Percentiles rank a stretch among this genome's conserved stretches.
Conservation (phyloP, 2,797 vertebrate genomes). For the Tachyglossus aculeatus region DNA sequence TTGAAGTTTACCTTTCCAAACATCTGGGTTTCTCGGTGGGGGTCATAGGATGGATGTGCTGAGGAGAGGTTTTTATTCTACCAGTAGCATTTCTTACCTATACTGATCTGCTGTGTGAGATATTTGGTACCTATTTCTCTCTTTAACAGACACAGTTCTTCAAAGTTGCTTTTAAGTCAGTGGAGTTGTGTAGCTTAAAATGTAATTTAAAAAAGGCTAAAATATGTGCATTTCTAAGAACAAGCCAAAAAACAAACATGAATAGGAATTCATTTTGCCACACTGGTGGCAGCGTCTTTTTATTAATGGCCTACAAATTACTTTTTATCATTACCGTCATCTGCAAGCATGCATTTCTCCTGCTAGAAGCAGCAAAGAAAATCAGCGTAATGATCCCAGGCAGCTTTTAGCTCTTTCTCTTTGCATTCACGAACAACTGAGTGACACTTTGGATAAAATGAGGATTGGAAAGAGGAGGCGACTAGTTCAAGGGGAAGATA, state of each 20-base stretch:
- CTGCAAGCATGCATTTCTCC: neutral
- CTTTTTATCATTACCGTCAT: neutral
- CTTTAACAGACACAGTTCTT: neutral
- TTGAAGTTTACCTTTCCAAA: too few relatives aligned
- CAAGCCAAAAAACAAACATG: neutral
- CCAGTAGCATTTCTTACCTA: too few relatives aligned
- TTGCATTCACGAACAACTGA: neutral
- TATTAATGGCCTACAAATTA: too few relatives aligned
- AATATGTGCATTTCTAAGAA: neutral
- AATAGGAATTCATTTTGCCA: rapidly evolving
- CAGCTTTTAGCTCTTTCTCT: neutral
- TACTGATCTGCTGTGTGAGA: too few relatives aligned
- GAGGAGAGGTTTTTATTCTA: too few relatives aligned
- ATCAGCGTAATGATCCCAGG: rapidly evolving
- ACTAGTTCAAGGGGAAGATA: neutral
- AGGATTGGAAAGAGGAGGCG: neutral
- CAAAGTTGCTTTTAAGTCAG: too few relatives aligned
- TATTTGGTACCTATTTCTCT: neutral
- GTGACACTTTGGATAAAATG: neutral
- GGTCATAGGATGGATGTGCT: too few relatives aligned
- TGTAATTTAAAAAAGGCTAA: neutral
- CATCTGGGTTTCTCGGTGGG: too few relatives aligned
- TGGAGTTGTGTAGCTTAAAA: neutral
- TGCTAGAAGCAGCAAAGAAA: neutral
- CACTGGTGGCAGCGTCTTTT: too few relatives aligned